Evolutionary conservation across 2,888 invertebrate species (phyloP), one percentile per base, ranked within the genome.

Genomic region (Calliopum simillimum): DNA sequence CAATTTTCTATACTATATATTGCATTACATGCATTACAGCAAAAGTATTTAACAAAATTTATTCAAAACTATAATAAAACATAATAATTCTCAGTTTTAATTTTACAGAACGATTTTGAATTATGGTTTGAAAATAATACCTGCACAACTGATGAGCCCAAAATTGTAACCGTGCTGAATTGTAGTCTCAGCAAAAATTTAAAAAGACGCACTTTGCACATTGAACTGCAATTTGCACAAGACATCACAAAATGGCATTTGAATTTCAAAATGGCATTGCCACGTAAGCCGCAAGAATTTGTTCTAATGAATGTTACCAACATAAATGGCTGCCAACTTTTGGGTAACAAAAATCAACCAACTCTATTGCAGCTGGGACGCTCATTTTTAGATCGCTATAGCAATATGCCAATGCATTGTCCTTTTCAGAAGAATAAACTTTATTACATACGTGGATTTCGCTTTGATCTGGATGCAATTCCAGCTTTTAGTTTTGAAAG

Each of bases 271-370:
- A 55, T 74, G 44, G 68, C 71, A 8, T 43, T 75, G 44, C 73
- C 73, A 1, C 49, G 78, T 13, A 58, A 44, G 8, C 33, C 67
- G 1, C 49, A n/a, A 0, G 56, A 75, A 19, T 75, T 74, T 19
- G 69, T 58, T 3, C 70, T 74, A 0, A 64, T 77, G 1, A 78
- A 79, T 61, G 56, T 75, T 6, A 74, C 64, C 3, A 66, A 67
- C 41, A 64, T 77, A 46, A 74, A 76, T 66, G 80, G 75, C 2
- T 77, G 79, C 49, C 69, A 72, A 14, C 14, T 78, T 61, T 69
- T 76, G n/a, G 70, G 71, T 1, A 76, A 75, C 51, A 71, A 72
- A 19, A 74, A 77, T 53, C 79, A 76, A 55, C 71, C 75, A 55
- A 68, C 73, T 13, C 71, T 79, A 4, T 61, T 74, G 23, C 68